Conservation (phyloP, 2,888 invertebrate genomes). For the Hofmannophila pseudospretella region DNA sequence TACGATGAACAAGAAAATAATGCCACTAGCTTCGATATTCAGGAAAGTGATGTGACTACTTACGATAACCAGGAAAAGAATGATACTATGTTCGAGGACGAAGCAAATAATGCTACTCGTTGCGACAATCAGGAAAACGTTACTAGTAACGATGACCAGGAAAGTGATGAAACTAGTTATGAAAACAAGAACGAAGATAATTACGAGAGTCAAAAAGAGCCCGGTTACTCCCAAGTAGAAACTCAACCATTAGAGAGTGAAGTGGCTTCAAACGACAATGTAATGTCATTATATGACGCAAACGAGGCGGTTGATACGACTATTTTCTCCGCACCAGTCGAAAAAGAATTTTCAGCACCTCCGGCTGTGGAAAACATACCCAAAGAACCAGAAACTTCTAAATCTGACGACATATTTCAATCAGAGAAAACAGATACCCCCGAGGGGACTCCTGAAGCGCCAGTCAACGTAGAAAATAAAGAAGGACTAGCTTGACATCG, state of each 20-base stretch:
- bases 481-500: constrained; percentile 55
- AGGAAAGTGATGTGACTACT: not conserved
- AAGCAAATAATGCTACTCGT: not conserved
- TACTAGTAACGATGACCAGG: not conserved
- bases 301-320: constrained; percentile 49
- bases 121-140: not conserved
- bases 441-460: not conserved
- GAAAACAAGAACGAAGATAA: not conserved
- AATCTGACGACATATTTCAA: constrained; percentile 42
- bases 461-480: constrained; percentile 22
- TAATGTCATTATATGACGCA: constrained; percentile 38
- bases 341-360: not conserved
- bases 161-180: not conserved
- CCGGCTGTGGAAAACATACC: not conserved
- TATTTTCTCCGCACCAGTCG: constrained; percentile 30
- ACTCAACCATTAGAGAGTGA: not conserved
- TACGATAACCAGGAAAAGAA: not conserved
- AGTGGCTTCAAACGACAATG: constrained; percentile 2
- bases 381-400: constrained; percentile 2
- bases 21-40: not conserved
- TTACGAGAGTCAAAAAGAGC: not conserved
- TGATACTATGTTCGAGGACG: not conserved
- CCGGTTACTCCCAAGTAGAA: not conserved
- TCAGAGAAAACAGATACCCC: constrained; percentile 6
- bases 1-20: not conserved